These are phyloP conservation scores for Crotalus horridus DNA, from an alignment of 2,113 vertebrate genomes.

Conservation along the genomic window DNA sequence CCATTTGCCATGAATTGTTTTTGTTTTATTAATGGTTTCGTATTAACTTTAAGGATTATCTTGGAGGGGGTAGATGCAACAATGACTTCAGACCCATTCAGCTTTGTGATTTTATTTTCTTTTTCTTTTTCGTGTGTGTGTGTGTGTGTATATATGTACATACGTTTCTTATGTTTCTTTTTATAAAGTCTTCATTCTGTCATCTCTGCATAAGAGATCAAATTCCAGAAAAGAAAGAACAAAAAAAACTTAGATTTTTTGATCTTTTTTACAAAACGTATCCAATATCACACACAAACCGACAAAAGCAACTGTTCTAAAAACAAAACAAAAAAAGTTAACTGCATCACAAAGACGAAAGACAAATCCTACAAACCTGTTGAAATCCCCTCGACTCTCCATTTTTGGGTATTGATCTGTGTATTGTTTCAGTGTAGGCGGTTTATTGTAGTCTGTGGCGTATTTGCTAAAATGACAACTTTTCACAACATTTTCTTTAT, in stretches of 20 bases:
- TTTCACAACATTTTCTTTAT: slow-evolving; percentile 21
- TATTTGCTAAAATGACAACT: slow-evolving; percentile 39
- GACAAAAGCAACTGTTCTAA: slow-evolving; percentile 29
- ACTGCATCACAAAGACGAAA: slow-evolving; percentile 17
- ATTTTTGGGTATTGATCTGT: slow-evolving; percentile 40
- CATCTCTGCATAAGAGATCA: slow-evolving; percentile 22
- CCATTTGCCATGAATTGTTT: not conserved
- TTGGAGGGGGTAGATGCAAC: slow-evolving; percentile 11
- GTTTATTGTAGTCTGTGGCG: slow-evolving; percentile 40
- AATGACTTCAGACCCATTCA: not conserved
- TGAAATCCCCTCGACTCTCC: slow-evolving; percentile 24
- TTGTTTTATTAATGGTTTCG: not conserved
- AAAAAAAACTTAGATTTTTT: slow-evolving; percentile 45
- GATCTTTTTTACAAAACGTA: slow-evolving; percentile 36
- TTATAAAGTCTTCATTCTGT: not conserved
- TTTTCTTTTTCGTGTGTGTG: not conserved
- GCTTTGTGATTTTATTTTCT: not conserved
- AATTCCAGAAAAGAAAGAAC: slow-evolving; percentile 35
- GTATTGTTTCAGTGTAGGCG: slow-evolving; percentile 39
- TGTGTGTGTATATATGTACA: not conserved
- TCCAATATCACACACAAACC: slow-evolving; percentile 21
- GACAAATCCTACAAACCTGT: slow-evolving; percentile 30
- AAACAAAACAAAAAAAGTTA: slow-evolving; percentile 7
- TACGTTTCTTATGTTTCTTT: not conserved
- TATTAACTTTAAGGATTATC: not conserved